Conservation (phyloP, 2,113 vertebrate species). For the Mormoops blainvillei region DNA sequence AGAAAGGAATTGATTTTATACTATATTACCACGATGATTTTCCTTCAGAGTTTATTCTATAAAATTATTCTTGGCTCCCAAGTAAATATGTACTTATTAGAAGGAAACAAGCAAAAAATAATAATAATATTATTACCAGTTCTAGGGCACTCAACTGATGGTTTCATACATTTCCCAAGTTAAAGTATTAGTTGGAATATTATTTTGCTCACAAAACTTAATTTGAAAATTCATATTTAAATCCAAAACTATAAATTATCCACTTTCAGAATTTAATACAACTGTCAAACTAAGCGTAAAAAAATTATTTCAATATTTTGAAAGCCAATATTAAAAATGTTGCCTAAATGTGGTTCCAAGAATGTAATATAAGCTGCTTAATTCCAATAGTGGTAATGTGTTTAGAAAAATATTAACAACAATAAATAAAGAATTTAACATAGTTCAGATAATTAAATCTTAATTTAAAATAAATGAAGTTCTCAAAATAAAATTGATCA, state of each 20-base stretch:
- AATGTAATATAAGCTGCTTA: not conserved
- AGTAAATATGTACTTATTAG: not conserved
- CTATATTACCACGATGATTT: not conserved
- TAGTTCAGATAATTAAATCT: not conserved
- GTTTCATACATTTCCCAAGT: conserved; percentile 2
- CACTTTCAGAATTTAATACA: not conserved
- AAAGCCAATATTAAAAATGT: not conserved
- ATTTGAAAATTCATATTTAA: not conserved
- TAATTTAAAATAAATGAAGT: conserved; percentile 20
- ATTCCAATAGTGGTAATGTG: not conserved
- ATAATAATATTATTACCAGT: not conserved
- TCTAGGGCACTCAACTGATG: not conserved
- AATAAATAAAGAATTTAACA: not conserved
- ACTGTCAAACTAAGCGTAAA: not conserved
- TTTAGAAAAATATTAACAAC: not conserved
- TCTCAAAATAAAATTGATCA: not conserved
- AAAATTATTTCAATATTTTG: not conserved
- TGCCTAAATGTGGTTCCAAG: not conserved
- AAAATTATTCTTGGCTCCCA: not conserved
- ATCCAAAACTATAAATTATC: not conserved
- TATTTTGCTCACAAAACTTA: not conserved
- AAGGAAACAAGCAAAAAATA: not conserved
- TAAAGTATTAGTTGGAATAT: not conserved
- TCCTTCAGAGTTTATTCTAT: not conserved
- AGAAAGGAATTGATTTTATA: not conserved